A percentile compares a stretch with the other conserved stretches of the same genome.
phyloP scores from a whole-genome alignment of 2,113 vertebrate genomes.

The Callorhinus ursinus region DNA sequence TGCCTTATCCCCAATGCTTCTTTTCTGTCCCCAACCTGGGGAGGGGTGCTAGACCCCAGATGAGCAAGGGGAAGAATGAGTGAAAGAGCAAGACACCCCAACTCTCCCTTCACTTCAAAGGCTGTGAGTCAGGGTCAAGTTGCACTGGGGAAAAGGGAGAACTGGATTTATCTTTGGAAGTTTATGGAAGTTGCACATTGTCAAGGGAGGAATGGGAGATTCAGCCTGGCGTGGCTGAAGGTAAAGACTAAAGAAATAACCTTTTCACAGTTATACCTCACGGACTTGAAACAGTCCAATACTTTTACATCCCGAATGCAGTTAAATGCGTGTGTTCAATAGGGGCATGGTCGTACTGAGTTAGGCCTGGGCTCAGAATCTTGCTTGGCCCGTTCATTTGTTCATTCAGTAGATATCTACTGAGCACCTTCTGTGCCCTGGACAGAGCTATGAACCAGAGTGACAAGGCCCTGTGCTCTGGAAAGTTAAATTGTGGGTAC shows the following conservation, averaged over 20 bases:
- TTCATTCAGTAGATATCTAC: not conserved
- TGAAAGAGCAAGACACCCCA: not conserved
- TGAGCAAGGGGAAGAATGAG: not conserved
- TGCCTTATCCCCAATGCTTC: not conserved
- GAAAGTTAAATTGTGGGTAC: not conserved
- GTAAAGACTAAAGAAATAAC: not conserved
- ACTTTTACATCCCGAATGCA: not conserved
- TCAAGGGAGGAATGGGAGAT: not conserved
- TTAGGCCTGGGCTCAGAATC: not conserved
- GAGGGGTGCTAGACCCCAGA: rapidly evolving
- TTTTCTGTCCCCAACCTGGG: not conserved
- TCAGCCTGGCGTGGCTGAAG: not conserved
- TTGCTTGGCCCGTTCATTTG: not conserved
- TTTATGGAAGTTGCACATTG: not conserved
- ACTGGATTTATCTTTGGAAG: not conserved
- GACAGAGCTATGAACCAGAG: not conserved
- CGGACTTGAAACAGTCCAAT: not conserved
- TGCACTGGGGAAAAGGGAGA: not conserved
- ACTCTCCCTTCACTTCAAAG: not conserved
- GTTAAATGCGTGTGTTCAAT: not conserved
- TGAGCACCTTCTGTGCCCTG: not conserved
- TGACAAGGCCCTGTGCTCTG: not conserved
- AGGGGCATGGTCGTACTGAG: not conserved
- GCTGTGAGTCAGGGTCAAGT: not conserved
- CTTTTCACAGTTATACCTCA: not conserved